Base-by-base conservation (phyloP, 1,140 invertebrate species). In the Oryzaephilus surinamensis region DNA sequence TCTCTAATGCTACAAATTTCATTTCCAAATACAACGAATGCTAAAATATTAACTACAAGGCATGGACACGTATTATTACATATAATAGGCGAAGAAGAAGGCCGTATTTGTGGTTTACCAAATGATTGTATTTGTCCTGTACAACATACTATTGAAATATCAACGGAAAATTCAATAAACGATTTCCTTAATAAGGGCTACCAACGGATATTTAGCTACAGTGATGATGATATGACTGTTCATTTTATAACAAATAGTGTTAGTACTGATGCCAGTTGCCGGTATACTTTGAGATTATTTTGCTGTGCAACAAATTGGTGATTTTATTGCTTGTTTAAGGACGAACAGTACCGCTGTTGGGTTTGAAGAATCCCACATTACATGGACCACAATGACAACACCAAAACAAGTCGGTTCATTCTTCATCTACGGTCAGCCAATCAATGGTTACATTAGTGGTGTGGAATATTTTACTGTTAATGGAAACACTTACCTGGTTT, bases 391-490 rank as follows among this genome's bases (percentile, higher is more conserved):
- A 6, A 38, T 12, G 3, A 32, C 29, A n/a, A 10, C 14, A 10
- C 4, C 11, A 13, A 11, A 43, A 41, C 16, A 33, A n/a, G 35
- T 27, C 7, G 45, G 48, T 2, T 4, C 16, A 2, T 48, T 38
- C 21, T 39, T 40, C 29, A 20, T 38, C 3, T 43, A 48, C 27
- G 10, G 23, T 11, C 4, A n/a, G 7, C 20, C 32, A 26, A 43
- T 55, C 26, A 44, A 32, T 7, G 57, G 57, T 16, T 57, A 53
- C 29, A 45, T 60, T 12, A 55, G 46, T 20, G 52, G 43, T 20
- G 57, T 50, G n/a, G 35, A 57, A 41, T 58, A 52, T 43, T 60
- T 60, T 42, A 45, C 41, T 11, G 27, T 48, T 1, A 33, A 45
- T 27, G 43, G 39, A 8, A 27, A 37, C 24, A 46, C 47, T 2